Conservation (phyloP, 2,113 vertebrate genomes). For the Tyrannus savana region DNA sequence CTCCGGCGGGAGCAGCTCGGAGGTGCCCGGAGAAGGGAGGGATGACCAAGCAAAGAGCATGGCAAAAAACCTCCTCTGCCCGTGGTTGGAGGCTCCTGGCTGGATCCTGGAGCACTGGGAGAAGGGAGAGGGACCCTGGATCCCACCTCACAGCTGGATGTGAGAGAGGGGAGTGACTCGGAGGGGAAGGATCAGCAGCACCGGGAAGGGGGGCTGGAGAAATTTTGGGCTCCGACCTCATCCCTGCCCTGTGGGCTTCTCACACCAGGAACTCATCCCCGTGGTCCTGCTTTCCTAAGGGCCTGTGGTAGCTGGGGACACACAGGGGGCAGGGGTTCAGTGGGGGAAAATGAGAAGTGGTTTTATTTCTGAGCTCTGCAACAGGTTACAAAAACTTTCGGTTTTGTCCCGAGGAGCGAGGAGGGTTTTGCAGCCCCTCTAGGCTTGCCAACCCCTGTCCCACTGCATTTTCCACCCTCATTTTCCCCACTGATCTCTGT, state of each 20-base stretch:
- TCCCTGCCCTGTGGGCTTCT: background rate
- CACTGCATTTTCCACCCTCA: background rate
- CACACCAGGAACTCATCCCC: background rate
- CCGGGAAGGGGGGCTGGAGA: accelerated
- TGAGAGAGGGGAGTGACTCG: accelerated
- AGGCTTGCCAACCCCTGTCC: accelerated
- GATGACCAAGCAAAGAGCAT: background rate
- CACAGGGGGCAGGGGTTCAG: background rate
- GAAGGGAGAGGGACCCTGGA: too few relatives aligned
- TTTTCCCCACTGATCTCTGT: background rate
- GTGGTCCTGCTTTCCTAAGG: background rate
- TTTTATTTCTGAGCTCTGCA: accelerated
- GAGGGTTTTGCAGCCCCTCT: background rate
- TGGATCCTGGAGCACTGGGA: background rate
- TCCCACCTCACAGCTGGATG: accelerated
- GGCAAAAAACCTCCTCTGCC: background rate
- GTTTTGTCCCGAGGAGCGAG: background rate
- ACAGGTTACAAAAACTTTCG: background rate
- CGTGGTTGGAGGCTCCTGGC: accelerated
- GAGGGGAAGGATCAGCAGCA: background rate
- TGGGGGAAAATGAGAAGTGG: background rate
- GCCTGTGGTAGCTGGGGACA: background rate
- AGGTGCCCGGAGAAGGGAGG: background rate
- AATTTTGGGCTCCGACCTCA: background rate
- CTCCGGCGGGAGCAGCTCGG: background rate